Conservation (phyloP, 1,140 invertebrate genomes). For the Leptinotarsa texana region DNA sequence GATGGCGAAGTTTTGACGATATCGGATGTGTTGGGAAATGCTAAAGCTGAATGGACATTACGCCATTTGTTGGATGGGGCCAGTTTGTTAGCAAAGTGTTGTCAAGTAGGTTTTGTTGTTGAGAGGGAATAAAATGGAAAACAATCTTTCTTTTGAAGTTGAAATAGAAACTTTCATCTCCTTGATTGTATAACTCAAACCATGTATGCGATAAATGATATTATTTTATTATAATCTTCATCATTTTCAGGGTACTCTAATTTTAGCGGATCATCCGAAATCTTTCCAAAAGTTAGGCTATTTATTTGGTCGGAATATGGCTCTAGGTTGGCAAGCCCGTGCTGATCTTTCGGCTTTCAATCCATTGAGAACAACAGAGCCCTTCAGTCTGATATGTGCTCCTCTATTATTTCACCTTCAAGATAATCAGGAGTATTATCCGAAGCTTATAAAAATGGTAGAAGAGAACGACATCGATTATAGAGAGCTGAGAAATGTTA, state of each 20-base stretch:
- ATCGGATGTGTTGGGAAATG: slow-evolving; percentile 48
- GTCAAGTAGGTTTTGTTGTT: slow-evolving; percentile 8
- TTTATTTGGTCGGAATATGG: slow-evolving; percentile 87
- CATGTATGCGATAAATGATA: too few relatives aligned
- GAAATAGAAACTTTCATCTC: too few relatives aligned
- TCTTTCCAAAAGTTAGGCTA: slow-evolving; percentile 75
- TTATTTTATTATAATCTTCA: too few relatives aligned
- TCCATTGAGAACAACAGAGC: slow-evolving; percentile 34
- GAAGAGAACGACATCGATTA: slow-evolving; percentile 75
- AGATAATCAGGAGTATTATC: slow-evolving; percentile 70
- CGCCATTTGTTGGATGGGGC: slow-evolving; percentile 80
- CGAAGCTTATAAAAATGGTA: slow-evolving; percentile 71
- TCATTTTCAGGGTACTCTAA: slow-evolving; percentile 67
- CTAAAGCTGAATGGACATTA: slow-evolving; percentile 75
- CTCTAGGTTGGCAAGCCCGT: slow-evolving; percentile 84
- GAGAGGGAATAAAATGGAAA: neutral
- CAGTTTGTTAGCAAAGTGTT: slow-evolving; percentile 71
- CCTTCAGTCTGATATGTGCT: slow-evolving; percentile 75
- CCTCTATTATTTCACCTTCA: slow-evolving; percentile 83
- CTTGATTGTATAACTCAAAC: too few relatives aligned
- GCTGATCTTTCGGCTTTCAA: slow-evolving; percentile 54
- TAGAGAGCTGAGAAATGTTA: slow-evolving; percentile 58
- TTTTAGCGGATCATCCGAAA: slow-evolving; percentile 76
- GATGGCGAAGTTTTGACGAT: slow-evolving; percentile 42
- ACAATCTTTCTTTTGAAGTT: too few relatives aligned